Base-by-base conservation (phyloP, 2,888 invertebrate species). In the Ephialtes manifestator region DNA sequence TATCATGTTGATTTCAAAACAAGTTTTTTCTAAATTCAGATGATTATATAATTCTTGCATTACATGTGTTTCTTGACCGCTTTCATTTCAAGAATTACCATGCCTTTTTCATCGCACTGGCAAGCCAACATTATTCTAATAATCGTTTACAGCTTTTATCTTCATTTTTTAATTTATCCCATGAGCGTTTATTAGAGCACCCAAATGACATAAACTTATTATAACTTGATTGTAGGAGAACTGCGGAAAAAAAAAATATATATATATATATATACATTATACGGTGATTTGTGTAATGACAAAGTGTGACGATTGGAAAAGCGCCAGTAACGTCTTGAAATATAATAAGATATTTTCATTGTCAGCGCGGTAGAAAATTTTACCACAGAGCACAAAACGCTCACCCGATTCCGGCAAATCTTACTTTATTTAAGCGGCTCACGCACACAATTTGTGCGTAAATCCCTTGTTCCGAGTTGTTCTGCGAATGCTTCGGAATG, bases 331-430 rank as follows among this genome's bases (percentile, higher is more conserved):
- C 13, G n/a, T 60, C 31, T 35, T 15, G n/a, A 31, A 60, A 31
- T n/a, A 60, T 35, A 35, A 60, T 35, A 35, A 55, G 24, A 55
- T 55, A 20, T 55, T 55, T 20, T n/a, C 51, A 51, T 51, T 51
- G 18, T 20, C 53, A 24, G 20, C 20, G 53, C 53, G 1, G 20
- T 28, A 60, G 31, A 60, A 60, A 60, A 60, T 60, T 31, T 0
- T 11, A 55, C 11, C 0, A 7, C 53, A 55, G 8, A 55, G 20
- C 3, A 20, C 53, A 55, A 18, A 55, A 24, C 20, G 8, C 24
- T 24, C 31, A 4, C 58, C 31, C 60, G 60, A 15, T 28, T 24
- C 24, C 20, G 0, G 8, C 20, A 3, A 18, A 18, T 55, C 20
- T 11, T 20, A 10, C 53, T 18, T 55, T 55, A 55, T 55, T 55